A percentile compares a stretch with the other conserved stretches of the same genome.
Evolutionary conservation across 1,140 invertebrate genomes (phyloP).

Genomic region (Forficula auricularia): DNA sequence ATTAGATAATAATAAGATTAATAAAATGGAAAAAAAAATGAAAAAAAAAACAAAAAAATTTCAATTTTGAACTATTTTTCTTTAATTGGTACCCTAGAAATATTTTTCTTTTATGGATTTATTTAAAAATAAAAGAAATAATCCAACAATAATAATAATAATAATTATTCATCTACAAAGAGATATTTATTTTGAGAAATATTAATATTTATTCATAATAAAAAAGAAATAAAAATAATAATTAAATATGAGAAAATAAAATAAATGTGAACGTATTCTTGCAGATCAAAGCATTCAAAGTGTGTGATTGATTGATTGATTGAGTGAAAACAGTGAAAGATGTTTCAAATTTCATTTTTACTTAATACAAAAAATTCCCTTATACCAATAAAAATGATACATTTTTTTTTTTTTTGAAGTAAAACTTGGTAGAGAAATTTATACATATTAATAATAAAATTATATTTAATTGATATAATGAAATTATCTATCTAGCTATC

Average conservation of each 20-base stretch:
- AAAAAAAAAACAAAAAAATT: slow-evolving; percentile 6
- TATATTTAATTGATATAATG: no score
- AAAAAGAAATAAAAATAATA: no score
- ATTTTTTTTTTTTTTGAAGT: slow-evolving; percentile 5
- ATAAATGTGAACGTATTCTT: slow-evolving; percentile 17
- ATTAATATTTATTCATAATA: no score
- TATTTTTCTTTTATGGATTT: no score
- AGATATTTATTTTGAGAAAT: no score
- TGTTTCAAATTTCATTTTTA: background rate
- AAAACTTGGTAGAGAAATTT: background rate
- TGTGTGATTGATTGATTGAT: slow-evolving; percentile 20
- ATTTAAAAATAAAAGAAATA: slow-evolving; percentile 2
- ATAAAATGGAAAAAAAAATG: slow-evolving; percentile 25
- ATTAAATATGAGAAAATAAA: no score
- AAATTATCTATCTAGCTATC: no score
- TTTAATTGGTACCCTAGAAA: no score
- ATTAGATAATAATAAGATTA: background rate
- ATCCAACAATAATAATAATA: slow-evolving; percentile 5
- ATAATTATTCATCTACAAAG: background rate
- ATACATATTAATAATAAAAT: slow-evolving; percentile 3
- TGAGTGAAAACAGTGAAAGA: slow-evolving; percentile 11
- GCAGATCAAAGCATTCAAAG: slow-evolving; percentile 15
- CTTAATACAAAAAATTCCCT: slow-evolving; percentile 8
- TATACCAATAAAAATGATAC: slow-evolving; percentile 1
- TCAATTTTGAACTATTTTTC: no score